Evolutionary conservation across 2,888 invertebrate genomes (phyloP), one percentile per base, ranked within the genome.

Genomic region (Dryomyza anilis): DNA sequence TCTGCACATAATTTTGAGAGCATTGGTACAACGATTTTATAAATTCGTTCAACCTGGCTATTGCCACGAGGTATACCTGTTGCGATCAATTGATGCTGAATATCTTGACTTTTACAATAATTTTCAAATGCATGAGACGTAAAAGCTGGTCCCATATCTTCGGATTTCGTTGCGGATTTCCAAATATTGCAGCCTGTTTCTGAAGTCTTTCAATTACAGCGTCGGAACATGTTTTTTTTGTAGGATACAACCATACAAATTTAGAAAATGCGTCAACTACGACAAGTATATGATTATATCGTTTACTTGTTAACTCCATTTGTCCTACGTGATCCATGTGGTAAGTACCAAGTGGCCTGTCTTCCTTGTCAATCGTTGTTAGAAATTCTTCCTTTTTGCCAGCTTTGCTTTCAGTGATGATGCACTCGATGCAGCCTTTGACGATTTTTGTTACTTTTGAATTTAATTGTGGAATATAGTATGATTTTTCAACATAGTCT

Each of bases 161-260:
- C 64, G 12, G 67, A 50, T 2, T 67, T 52, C 30, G 63, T 46
- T 5, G 10, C 5, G 65, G 70, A 36, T 65, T 67, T 64, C 68
- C 67, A 21, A 70, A 62, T 19, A 56, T 70, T 23, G 71, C 67
- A 55, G 78, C 73, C 23, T 78, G 78, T 3, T 70, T 57, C 5
- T n/a, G n/a, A n/a, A n/a, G n/a, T n/a, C n/a, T n/a, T n/a, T n/a
- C n/a, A n/a, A n/a, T n/a, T n/a, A n/a, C 53, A 61, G 1, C 81
- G 46, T 66, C 75, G 75, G 1, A 72, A 59, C 10, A 81, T 4
- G 0, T 74, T 75, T 45, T 82, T 63, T 76, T 78, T 1, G 70
- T 72, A 0, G 79, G 78, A 56, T 72, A 80, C 1, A 80, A 21
- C 78, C 80, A 81, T 0, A 71, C 70, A 69, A 77, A 78, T 50